Evolutionary conservation across 1,140 invertebrate genomes (phyloP), one percentile per base, ranked within the genome.

Genomic region (Tyrophagus putrescentiae): DNA sequence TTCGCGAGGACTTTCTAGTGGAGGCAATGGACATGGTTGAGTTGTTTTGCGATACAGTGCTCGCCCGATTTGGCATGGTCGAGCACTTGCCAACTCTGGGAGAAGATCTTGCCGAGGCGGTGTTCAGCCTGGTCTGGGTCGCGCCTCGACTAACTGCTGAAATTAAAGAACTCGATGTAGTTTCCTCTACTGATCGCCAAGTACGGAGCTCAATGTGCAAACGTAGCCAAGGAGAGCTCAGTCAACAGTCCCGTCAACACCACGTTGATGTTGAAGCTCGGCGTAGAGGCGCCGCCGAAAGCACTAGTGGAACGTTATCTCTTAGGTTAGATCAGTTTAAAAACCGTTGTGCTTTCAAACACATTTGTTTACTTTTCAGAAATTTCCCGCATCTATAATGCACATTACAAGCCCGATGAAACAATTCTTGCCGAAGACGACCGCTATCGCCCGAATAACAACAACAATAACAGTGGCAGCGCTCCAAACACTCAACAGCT

Each of bases 11-110:
- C 75, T 98, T 98, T 72, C 79, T 97, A 72, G 93, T 98, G 0
- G 95, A 98, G 76, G 62, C 93, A 0, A 94, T 98, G 85, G 95
- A 98, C 79, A 78, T 98, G 48, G 79, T 98, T 2, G 95, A 99
- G 77, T 97, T 98, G 91, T 98, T 94, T 71, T 98, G 94, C 76
- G 95, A 99, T 76, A 73, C 98, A 21, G 72, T 98, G 16, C 73
- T 98, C 18, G 93, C 95, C 2, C 79, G 94, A 70, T 98, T 97
- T 76, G 95, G 95, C 16, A 76, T 98, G 1, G 83, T 98, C 50
- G 87, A 95, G 65, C 92, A 97, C 75, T 93, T 94, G 84, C 97
- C 96, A 80, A 87, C 86, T 63, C 69, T 98, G 4, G 94, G 98
- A 71, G 87, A 91, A 63, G 93, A 93, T 4, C 75, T 99, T 28